Conservation (phyloP, 2,797 vertebrate genomes). For the Smutsia gigantea region DNA sequence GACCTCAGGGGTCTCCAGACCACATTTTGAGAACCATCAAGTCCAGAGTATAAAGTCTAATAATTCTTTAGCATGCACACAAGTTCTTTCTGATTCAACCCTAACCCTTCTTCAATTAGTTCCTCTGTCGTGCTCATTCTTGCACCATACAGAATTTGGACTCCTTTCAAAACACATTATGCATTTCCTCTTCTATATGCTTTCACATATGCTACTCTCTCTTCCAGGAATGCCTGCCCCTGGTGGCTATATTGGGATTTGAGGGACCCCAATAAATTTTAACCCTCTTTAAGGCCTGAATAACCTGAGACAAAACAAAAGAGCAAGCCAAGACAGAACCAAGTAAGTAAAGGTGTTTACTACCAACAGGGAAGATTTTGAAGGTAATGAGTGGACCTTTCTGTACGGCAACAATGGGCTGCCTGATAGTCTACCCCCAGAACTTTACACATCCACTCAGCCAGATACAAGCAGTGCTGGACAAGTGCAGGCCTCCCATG, state of each 20-base stretch:
- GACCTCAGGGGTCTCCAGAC: neutral
- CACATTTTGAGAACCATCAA: neutral
- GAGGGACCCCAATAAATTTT: neutral
- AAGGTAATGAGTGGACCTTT: neutral
- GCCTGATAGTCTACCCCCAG: neutral
- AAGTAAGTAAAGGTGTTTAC: neutral
- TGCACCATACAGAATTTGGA: neutral
- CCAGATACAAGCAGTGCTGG: neutral
- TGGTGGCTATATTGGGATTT: neutral
- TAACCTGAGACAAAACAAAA: neutral
- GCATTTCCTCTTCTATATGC: neutral
- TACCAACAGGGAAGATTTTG: neutral
- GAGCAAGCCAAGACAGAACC: neutral
- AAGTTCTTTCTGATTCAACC: slow-evolving; percentile 3
- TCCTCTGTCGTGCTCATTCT: neutral
- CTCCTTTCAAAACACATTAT: neutral
- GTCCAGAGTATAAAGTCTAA: neutral
- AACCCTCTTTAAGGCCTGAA: neutral
- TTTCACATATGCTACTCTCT: neutral
- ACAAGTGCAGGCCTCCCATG: neutral
- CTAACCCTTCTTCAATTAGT: neutral
- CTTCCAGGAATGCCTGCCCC: neutral
- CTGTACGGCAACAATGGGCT: neutral
- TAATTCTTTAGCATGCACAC: neutral
- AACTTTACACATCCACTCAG: neutral